Base-by-base conservation (phyloP, 2,113 vertebrate species). In the Gorsachius goisagi region DNA sequence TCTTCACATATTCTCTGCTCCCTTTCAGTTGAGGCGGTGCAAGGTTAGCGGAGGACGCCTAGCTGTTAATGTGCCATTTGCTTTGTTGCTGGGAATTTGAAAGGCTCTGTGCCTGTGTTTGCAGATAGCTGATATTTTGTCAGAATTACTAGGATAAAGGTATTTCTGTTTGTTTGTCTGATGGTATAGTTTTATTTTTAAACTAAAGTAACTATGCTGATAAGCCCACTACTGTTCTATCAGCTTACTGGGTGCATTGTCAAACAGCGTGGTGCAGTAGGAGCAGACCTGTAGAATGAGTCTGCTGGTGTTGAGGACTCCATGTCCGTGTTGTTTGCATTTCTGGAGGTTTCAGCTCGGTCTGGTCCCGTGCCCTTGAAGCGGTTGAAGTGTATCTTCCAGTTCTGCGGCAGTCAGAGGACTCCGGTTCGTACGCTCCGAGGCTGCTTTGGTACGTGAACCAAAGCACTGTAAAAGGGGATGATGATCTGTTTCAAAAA, bases 151-250 rank as follows among this genome's bases (percentile, higher is more conserved):
- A 22, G 39, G 30, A 16, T 28, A 4, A 14, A 24, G 27, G 24
- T 68, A 44, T 15, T 21, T 18, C 20, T 19, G 24, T 22, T 28
- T 18, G 13, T 33, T 26, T 7, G 13, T 33, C 23, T 7, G 35
- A 2, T 22, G 4, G 26, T 14, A 60, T 37, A 5, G 9, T 3
- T 78, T 56, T 66, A 30, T 58, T 32, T 87, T 45, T 27, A 18
- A 71, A 9, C 44, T 47, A 1, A 7, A 11, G 37, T 24, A 35
- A 2, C 35, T 9, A 6, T 32, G 50, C 79, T 71, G 62, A 6
- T 66, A 8, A 50, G 30, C 20, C 14, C 8, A 5, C 2, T 64
- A 0, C 10, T 45, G 32, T 33, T 41, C 0, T 3, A 17, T 4
- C 33, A 11, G n/a, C 33, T 60, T 39, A 12, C 35, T 37, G 7